Evolutionary conservation across 2,797 vertebrate genomes (phyloP).

Genomic region (Falco novaeseelandiae): DNA sequence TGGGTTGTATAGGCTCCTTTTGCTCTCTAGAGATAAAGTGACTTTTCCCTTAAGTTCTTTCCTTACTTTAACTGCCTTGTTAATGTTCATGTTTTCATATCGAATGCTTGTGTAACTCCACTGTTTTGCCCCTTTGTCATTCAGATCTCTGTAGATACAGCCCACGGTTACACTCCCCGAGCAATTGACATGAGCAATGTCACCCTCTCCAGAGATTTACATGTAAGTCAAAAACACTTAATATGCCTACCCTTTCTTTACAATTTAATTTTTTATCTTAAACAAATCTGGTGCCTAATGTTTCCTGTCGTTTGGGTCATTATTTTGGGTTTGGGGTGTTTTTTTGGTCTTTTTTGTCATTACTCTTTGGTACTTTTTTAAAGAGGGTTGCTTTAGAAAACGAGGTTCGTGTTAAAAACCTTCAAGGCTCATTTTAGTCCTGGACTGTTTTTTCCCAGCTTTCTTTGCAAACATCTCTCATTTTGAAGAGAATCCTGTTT

Average conservation of each 20-base stretch:
- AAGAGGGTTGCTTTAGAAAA: background rate
- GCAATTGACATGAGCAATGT: constrained; percentile 98
- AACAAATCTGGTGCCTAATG: background rate
- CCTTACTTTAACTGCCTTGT: background rate
- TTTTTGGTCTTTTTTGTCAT: background rate
- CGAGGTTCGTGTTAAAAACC: background rate
- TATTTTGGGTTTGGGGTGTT: background rate
- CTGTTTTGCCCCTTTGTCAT: background rate
- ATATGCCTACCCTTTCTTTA: background rate
- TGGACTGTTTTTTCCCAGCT: background rate
- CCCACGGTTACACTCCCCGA: constrained; percentile 88
- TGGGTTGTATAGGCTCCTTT: background rate
- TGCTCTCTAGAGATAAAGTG: background rate
- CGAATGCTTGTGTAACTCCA: background rate
- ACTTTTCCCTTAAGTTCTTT: background rate
- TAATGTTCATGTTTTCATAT: background rate
- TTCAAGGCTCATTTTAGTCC: background rate
- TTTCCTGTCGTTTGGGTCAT: background rate
- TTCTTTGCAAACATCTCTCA: background rate
- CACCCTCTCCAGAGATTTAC: constrained; percentile 90
- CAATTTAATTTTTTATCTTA: background rate
- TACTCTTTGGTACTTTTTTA: background rate
- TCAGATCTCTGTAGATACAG: constrained; percentile 90
- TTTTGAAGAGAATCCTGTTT: background rate
- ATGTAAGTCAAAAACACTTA: constrained; percentile 80